Evolutionary conservation across 2,888 invertebrate genomes (phyloP), one percentile per base, ranked within the genome.

Genomic region (Sminthurides aquaticus): DNA sequence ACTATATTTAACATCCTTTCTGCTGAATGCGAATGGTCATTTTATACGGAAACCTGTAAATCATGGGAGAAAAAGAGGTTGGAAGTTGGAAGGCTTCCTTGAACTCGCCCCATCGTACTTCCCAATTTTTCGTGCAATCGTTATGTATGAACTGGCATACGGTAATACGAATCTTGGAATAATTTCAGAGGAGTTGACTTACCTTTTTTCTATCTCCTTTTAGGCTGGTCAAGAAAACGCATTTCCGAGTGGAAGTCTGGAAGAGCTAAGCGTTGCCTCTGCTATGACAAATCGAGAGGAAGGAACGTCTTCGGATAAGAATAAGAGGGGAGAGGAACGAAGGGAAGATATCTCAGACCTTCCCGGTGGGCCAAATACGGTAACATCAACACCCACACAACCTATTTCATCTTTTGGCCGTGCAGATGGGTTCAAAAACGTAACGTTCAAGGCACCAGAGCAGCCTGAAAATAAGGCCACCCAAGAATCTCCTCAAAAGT

Each of bases 401-500:
- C 52, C 52, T 8, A 5, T 52, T 20, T 49, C 62, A 15, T 57
- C 62, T 24, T n/a, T 49, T 24, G 27, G 57, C 48, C 48, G 18
- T 8, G 57, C 57, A 26, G 64, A 64, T 18, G 29, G 29, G 15
- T 11, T 26, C 25, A 65, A 65, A 62, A 61, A 58, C 56, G 65
- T 65, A 5, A 65, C 65, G 1, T 61, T 65, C 29, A 65, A 61
- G 49, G 62, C 57, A n/a, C 61, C 61, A 3, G 61, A 65, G 25
- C 43, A 11, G 43, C 15, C 55, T 5, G 52, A 64, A 43, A 8
- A 22, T 11, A 56, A 56, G 8, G n/a, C 29, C 18, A 20, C 24
- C 24, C 56, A 20, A 11, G 74, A 74, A 25, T 74, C 74, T 0
- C 65, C 71, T 20, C 71, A 69, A 65, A 69, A 71, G 52, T 71